Conservation (phyloP, 2,797 vertebrate genomes). For the Cuniculus paca region DNA sequence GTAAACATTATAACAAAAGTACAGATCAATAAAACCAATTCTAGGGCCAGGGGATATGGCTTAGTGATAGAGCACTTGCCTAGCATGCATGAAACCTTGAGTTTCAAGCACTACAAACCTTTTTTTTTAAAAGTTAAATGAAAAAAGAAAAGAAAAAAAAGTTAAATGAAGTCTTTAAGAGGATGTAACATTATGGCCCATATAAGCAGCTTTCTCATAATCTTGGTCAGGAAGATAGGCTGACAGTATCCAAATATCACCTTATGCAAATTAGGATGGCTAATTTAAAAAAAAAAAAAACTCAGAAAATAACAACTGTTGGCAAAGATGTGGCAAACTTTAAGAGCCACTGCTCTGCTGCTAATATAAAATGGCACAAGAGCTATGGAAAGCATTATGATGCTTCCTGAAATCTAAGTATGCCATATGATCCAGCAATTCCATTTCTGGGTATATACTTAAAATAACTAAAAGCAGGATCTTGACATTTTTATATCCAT, state of each 20-base stretch:
- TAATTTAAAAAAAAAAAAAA: not conserved
- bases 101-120: not conserved
- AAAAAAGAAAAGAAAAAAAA: too few species aligned
- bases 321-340: not conserved
- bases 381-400: not conserved
- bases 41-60: not conserved
- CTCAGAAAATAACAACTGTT: not conserved
- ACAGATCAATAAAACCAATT: slow-evolving; percentile 2
- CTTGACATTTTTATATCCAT: not conserved
- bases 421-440: not conserved
- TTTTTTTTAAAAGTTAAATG: not conserved
- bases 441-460: not conserved
- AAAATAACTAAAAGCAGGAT: not conserved
- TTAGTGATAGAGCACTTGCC: not conserved
- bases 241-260: not conserved
- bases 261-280: not conserved
- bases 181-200: not conserved
- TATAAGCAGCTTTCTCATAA: slow-evolving; percentile 23
- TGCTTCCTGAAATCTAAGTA: not conserved
- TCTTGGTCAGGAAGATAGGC: slow-evolving; percentile 44
- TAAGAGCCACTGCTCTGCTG: not conserved
- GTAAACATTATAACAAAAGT: not conserved
- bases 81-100: not conserved
- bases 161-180: not conserved
- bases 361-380: not conserved